A percentile compares a stretch with the other conserved stretches of the same genome.
Conservation (phyloP, 2,888 invertebrate genomes). For the Eurytoma californica region DNA sequence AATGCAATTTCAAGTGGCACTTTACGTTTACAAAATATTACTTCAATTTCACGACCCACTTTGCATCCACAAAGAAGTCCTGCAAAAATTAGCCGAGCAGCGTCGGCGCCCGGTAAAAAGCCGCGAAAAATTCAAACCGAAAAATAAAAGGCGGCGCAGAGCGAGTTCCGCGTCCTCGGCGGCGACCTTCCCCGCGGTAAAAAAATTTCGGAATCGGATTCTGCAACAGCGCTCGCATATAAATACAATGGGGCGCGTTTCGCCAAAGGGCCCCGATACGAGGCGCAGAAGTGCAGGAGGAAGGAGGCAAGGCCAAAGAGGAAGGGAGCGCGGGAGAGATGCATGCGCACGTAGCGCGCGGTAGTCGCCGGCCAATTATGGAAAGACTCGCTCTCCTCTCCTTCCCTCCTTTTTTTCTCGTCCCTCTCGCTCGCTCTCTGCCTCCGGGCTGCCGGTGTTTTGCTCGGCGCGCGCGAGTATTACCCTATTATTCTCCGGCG, state of each 20-base stretch:
- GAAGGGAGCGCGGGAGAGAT: background rate
- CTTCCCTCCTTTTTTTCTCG: too few species aligned
- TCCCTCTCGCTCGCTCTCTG: background rate
- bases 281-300: conserved; percentile 6
- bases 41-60: too few species aligned
- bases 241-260: conserved; percentile 32
- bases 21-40: too few species aligned
- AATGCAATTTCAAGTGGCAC: too few species aligned
- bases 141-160: too few species aligned
- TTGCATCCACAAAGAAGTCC: too few species aligned
- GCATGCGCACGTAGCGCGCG: conserved; percentile 29
- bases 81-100: too few species aligned
- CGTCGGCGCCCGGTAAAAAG: too few species aligned
- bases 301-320: background rate
- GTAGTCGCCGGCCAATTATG: conserved; percentile 62
- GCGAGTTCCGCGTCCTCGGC: too few species aligned
- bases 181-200: background rate
- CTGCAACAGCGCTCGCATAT: background rate
- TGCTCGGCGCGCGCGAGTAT: conserved; percentile 57
- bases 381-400: conserved; percentile 54
- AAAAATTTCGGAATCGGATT: conserved; percentile 8
- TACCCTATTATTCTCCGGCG: conserved; percentile 66
- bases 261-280: conserved; percentile 24
- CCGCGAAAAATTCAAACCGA: too few species aligned
- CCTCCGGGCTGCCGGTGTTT: conserved; percentile 56